phyloP scores from a whole-genome alignment of 2,113 vertebrate species.

The Nannobrachium achirus region DNA sequence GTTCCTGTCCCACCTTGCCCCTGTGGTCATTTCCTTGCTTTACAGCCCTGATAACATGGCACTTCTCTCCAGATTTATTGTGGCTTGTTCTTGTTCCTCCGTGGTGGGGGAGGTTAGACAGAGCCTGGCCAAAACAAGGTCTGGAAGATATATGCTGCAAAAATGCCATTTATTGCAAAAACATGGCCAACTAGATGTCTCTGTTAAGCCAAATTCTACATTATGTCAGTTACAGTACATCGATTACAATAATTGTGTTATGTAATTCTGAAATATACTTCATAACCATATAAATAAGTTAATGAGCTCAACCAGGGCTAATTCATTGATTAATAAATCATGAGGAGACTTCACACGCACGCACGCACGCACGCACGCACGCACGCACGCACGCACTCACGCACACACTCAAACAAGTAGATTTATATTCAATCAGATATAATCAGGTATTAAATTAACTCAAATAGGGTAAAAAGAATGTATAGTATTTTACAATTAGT shows the following conservation, averaged over 20 bases:
- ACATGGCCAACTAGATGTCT: neutral
- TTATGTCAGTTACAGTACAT: conserved; percentile 18
- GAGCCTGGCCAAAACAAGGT: conserved; percentile 22
- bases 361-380: neutral
- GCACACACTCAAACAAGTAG: neutral
- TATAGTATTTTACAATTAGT: too few relatives aligned
- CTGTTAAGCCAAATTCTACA: neutral
- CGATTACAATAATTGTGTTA: conserved; percentile 21
- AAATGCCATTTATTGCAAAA: neutral
- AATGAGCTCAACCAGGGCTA: conserved; percentile 16
- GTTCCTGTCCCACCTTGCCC: conserved; percentile 73
- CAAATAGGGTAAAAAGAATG: conserved; percentile 11
- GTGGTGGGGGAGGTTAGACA: neutral
- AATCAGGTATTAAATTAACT: conserved; percentile 14
- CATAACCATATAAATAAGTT: conserved; percentile 19
- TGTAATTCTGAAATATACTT: conserved; percentile 31
- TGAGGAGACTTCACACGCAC: conserved; percentile 24
- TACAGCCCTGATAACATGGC: conserved; percentile 35
- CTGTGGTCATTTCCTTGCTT: conserved; percentile 59
- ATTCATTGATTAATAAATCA: conserved; percentile 58
- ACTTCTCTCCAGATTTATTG: conserved; percentile 54
- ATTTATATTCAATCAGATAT: conserved; percentile 7
- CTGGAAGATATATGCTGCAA: conserved; percentile 11
- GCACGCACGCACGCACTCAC: neutral
- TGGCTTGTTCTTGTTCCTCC: conserved; percentile 19